These are phyloP conservation scores for Linnaemya tessellans DNA, from an alignment of 2,888 invertebrate species.

Conservation along the genomic window DNA sequence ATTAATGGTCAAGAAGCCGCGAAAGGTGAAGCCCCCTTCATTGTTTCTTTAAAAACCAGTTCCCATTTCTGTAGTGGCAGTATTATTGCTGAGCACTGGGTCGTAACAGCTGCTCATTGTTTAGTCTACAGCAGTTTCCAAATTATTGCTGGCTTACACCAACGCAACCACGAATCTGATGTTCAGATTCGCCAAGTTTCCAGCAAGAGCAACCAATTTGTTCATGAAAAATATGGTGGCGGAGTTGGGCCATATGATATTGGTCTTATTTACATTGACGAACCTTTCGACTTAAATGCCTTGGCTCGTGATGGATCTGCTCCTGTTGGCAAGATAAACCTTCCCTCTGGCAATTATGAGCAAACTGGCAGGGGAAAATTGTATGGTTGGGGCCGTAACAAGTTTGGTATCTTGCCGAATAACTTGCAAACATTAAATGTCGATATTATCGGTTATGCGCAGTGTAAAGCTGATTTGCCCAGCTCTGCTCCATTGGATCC, in stretches of 20 bases:
- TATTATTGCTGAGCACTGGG: conserved; percentile 76
- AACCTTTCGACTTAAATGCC: conserved; percentile 77
- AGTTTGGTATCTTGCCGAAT: conserved; percentile 74
- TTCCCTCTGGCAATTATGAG: conserved; percentile 74
- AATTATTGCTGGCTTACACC: conserved; percentile 82
- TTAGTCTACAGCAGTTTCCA: conserved; percentile 72
- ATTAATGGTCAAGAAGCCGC: conserved; percentile 80
- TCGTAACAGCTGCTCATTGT: conserved; percentile 83
- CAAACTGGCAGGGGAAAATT: conserved; percentile 74
- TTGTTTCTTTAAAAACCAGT: conserved; percentile 80
- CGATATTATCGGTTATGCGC: conserved; percentile 73
- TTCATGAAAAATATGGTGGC: conserved; percentile 80
- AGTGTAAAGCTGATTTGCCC: conserved; percentile 76
- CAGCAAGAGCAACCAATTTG: conserved; percentile 69
- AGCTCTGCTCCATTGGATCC: conserved; percentile 67
- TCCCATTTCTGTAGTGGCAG: conserved; percentile 83
- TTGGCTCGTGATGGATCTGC: conserved; percentile 75
- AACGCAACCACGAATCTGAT: conserved; percentile 73
- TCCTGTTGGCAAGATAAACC: conserved; percentile 73
- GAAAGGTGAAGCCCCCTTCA: conserved; percentile 83
- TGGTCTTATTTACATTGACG: conserved; percentile 82
- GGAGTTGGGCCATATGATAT: conserved; percentile 84
- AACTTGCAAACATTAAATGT: conserved; percentile 77
- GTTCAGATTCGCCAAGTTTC: conserved; percentile 76
- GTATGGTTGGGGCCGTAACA: conserved; percentile 80